phyloP scores from a whole-genome alignment of 2,113 vertebrate genomes.

The Microcebus lehilahytsara region DNA sequence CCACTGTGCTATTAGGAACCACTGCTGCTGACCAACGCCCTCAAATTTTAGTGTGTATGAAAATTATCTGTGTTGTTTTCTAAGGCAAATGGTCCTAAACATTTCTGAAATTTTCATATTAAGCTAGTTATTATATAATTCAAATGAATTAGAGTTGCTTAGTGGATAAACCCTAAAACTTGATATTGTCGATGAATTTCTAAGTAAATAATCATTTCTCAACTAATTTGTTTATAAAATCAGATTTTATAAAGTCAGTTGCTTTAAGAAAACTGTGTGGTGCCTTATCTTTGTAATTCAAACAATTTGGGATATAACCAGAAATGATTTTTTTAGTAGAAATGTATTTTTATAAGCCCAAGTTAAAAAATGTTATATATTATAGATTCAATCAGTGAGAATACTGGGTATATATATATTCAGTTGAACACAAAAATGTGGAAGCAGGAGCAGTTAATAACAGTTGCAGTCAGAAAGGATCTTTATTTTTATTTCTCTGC shows the following conservation, averaged over 20 bases:
- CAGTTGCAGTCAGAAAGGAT: neutral
- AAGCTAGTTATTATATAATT: neutral
- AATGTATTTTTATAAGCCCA: neutral
- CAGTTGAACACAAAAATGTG: neutral
- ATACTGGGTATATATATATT: neutral
- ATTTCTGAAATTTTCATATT: neutral
- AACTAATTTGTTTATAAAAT: neutral
- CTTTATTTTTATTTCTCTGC: constrained; percentile 28
- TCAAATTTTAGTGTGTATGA: neutral
- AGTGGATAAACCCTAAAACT: neutral
- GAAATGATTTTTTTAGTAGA: neutral
- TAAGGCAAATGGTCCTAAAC: neutral
- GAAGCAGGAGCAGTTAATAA: neutral
- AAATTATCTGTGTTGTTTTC: neutral
- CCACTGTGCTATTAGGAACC: neutral
- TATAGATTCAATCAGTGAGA: neutral
- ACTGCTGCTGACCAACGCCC: neutral
- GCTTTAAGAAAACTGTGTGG: neutral
- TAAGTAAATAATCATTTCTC: neutral
- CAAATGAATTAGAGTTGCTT: constrained; percentile 15
- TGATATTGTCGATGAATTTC: neutral
- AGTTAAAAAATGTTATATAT: neutral
- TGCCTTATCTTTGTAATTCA: constrained; percentile 1
- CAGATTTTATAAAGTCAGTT: neutral
- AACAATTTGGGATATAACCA: neutral